These are phyloP conservation scores for Hypocryptadius cinnamomeus DNA, from an alignment of 2,113 vertebrate genomes.

Conservation along the genomic window DNA sequence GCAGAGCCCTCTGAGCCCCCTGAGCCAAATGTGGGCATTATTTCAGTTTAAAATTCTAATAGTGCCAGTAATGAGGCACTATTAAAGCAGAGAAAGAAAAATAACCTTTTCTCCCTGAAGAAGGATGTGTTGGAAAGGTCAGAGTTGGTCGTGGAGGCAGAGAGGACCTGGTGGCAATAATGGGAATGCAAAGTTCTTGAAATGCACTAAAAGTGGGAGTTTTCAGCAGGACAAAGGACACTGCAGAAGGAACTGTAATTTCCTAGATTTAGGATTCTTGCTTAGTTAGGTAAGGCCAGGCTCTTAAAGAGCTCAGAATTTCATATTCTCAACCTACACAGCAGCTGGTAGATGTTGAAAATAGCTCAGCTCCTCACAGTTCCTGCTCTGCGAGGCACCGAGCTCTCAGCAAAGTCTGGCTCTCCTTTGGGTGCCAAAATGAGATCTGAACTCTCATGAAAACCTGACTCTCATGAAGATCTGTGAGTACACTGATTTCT, in stretches of 20 bases:
- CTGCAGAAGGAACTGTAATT: neutral
- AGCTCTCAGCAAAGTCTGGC: neutral
- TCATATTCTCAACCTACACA: constrained; percentile 48
- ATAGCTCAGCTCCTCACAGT: constrained; percentile 36
- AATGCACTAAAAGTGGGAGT: neutral
- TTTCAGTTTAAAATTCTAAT: neutral
- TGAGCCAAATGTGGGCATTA: neutral
- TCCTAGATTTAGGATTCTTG: neutral
- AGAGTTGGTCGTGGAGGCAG: neutral
- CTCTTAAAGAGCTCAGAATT: constrained; percentile 33
- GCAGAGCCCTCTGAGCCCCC: neutral
- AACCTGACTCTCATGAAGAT: neutral
- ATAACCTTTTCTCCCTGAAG: neutral
- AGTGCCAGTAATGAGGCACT: neutral
- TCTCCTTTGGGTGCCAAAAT: constrained; percentile 14
- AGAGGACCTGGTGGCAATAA: neutral
- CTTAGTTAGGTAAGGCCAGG: neutral
- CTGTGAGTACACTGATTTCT: neutral
- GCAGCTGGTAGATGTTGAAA: constrained; percentile 45
- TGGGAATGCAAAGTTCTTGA: neutral
- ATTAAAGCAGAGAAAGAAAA: neutral
- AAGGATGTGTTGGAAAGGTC: constrained; percentile 7
- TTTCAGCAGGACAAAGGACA: neutral
- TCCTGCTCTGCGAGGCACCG: neutral
- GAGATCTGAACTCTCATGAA: constrained; percentile 6